Conservation (phyloP, 2,888 invertebrate genomes). For the Tubulanus polymorphus region DNA sequence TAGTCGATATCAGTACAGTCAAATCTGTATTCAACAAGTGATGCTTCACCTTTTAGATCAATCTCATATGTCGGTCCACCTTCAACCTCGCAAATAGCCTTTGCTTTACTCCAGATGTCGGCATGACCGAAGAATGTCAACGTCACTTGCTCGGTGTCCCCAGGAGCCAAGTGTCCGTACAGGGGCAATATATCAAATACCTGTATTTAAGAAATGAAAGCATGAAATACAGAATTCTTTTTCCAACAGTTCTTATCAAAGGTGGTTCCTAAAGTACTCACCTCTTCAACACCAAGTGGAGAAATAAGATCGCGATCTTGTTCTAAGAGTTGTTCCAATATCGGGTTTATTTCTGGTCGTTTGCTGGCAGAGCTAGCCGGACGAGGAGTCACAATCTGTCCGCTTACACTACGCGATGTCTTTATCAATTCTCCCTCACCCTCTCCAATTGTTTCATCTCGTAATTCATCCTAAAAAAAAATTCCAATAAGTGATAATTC, state of each 20-base stretch:
- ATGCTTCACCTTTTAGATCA: conserved; percentile 48
- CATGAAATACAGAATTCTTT: background rate
- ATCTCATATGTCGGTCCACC: conserved; percentile 53
- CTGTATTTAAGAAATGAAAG: conserved; percentile 25
- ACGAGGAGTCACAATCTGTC: background rate
- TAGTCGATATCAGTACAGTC: conserved; percentile 47
- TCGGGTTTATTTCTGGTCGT: conserved; percentile 6
- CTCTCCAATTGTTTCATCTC: too few species aligned
- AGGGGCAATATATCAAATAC: conserved; percentile 53
- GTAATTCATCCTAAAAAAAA: too few species aligned
- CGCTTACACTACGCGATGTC: background rate
- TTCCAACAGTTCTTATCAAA: background rate
- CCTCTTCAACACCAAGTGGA: conserved; percentile 45
- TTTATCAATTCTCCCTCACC: background rate
- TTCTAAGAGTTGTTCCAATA: conserved; percentile 21
- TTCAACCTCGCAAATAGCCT: conserved; percentile 52
- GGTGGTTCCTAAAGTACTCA: conserved; percentile 11
- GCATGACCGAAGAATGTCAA: conserved; percentile 54
- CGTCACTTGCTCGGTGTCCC: conserved; percentile 51
- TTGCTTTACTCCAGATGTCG: conserved; percentile 46
- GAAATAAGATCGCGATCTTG: conserved; percentile 25
- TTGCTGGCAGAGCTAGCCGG: conserved; percentile 3
- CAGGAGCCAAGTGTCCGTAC: conserved; percentile 50
- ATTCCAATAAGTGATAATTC: too few species aligned
- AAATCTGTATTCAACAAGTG: conserved; percentile 48